Evolutionary conservation across 2,888 invertebrate species (phyloP), one percentile per base, ranked within the genome.

Genomic region (Pediacus dermestoides): DNA sequence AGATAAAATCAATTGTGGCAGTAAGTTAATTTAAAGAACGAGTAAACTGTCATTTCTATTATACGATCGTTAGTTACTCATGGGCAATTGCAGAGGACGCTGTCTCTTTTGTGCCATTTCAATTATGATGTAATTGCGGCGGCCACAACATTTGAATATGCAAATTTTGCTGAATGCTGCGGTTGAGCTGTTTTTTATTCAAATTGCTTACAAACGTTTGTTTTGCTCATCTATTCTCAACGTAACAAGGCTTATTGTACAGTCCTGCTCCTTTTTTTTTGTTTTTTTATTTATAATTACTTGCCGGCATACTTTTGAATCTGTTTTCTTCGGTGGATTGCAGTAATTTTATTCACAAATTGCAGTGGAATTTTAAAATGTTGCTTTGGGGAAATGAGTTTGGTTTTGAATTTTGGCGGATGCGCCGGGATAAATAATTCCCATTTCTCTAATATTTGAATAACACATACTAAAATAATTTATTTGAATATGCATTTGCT

Each of bases 141-240:
- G 58, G 57, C 63, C 63, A 62, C 63, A 64, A 63, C 58, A 64
- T 64, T 64, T 64, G 63, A 64, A 66, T 66, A 66, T 66, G 66
- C 60, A 66, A 66, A 66, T 66, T 50, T 40, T 42, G 46, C 46
- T 42, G 45, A 39, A 50, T 47, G 52, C 46, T 48, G 50, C 47
- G 48, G 45, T 45, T 47, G 48, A 46, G 54, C 57, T 56, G 52
- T 54, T 59, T 58, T 59, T 58, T 57, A 59, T 58, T 59, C 57
- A 59, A 60, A 59, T 59, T 59, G 55, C 59, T 57, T 54, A 55
- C 58, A 59, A 59, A 57, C 56, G 58, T 59, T 60, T 58, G 58
- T 58, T 59, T 60, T 59, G 57, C 56, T 60, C 58, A 49, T 56
- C 50, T 50, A 52, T 50, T 51, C 47, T 41, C 37, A 40, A 48